Base-by-base conservation (phyloP, 2,797 vertebrate genomes). In the Gymnoscopelus braueri region DNA sequence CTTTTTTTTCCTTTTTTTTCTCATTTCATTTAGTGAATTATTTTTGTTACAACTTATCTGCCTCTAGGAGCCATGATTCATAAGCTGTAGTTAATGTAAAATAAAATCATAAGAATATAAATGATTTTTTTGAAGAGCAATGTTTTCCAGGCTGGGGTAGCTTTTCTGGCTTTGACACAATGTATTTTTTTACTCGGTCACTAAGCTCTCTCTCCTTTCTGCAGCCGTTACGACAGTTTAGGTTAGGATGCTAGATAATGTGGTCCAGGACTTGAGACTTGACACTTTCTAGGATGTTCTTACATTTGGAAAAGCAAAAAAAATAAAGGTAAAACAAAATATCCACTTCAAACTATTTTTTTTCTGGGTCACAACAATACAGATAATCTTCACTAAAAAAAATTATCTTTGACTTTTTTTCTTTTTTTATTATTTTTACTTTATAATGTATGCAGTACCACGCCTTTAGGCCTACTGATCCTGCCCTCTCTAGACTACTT, bases 281-380 rank as follows among this genome's bases (percentile, higher is more conserved):
- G 69, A 85, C 71, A 71, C 69, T 63, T 79, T 80, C 76, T 80
- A 85, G 66, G 63, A 80, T 79, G 65, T 89, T 88, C 78, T 89
- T 82, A 90, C 81, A 88, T 91, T 90, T 90, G 82, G 83, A 90
- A 87, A 88, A 86, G 57, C 65, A 56, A 61, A 49, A 66, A 71
- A 53, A 80, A 77, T 15, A 53, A 8, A 12, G 81, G 72, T 80
- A 81, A 89, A 88, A 87, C 71, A 67, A 91, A 90, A 90, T 85
- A 92, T 93, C 79, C 93, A 93, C 92, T 94, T 94, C 91, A 94
- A 93, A 88, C 92, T 89, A 90, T 79, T 80, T 82, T 81, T 85
- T 90, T 88, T 85, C 85, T 83, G 88, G 90, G 86, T 90, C 88
- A 94, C 89, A 91, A 92, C 82, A 91, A 90, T 75, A 93, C 84